Percentiles rank a stretch among this genome's conserved stretches.
These are phyloP conservation scores for Danio jaintianensis DNA, from an alignment of 2,797 vertebrate species.

Conservation along the genomic window DNA sequence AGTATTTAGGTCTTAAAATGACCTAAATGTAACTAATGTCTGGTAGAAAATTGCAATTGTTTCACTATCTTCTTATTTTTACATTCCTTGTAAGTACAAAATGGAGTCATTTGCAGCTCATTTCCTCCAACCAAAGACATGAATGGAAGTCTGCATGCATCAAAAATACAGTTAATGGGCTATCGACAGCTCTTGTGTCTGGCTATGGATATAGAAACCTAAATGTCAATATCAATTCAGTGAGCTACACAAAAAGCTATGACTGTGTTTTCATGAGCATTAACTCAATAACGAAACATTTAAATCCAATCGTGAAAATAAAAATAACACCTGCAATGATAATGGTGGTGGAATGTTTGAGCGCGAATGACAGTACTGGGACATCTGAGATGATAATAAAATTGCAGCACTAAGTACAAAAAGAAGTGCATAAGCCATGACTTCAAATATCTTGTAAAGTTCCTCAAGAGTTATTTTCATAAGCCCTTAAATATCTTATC, in stretches of 20 bases:
- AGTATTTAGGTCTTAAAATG: neutral
- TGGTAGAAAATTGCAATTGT: neutral
- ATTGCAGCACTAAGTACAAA: slow-evolving; percentile 8
- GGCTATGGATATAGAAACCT: slow-evolving; percentile 31
- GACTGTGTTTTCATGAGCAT: neutral
- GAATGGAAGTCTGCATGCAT: slow-evolving; percentile 1
- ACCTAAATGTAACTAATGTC: neutral
- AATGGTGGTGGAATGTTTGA: slow-evolving; percentile 6
- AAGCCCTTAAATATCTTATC: slow-evolving; percentile 21
- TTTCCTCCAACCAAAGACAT: neutral
- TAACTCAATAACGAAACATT: neutral
- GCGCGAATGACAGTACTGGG: neutral
- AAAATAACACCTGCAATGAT: neutral
- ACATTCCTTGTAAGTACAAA: neutral
- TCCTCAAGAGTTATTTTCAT: slow-evolving; percentile 18
- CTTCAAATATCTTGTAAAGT: slow-evolving; percentile 17
- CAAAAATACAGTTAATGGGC: slow-evolving; percentile 37
- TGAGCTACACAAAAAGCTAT: slow-evolving; percentile 1
- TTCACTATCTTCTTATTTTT: neutral
- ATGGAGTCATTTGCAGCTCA: neutral
- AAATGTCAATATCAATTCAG: slow-evolving; percentile 23
- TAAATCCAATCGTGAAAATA: slow-evolving; percentile 5
- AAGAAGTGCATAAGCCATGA: neutral
- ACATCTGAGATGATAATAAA: slow-evolving; percentile 3
- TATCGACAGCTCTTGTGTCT: slow-evolving; percentile 30